Evolutionary conservation across 2,113 vertebrate species (phyloP), one percentile per base, ranked within the genome.

Genomic region (Harpagus bidentatus): DNA sequence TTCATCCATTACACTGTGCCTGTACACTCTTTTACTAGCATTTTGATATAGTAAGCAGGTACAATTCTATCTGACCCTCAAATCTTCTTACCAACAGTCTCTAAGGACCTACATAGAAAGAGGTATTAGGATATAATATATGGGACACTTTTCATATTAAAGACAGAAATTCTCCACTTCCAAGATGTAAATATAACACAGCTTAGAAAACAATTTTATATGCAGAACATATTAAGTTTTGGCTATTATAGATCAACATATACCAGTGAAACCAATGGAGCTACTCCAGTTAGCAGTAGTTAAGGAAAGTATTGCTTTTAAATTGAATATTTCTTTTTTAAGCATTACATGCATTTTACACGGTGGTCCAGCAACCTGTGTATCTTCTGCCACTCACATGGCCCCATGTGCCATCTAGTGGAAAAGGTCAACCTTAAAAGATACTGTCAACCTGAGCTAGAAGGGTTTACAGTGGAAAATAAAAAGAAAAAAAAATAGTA

Each of bases 361-460:
- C 31, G 34, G 48, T 6, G n/a, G 78, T 53, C 47, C 72, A 74
- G 77, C 11, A 80, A 48, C n/a, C 22, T 55, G 48, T 52, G 31
- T 58, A 29, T 79, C 53, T 91, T 58, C 86, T 93, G 93, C 21
- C 61, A 91, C 95, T 93, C 66, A 26, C 32, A 7, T 93, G 66
- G 90, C 90, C 90, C 96, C 87, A 94, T 76, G 87, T 97, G 95
- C 96, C 95, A 96, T 93, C 95, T 96, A 97, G 96, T 96, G 96
- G 95, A 97, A 96, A 96, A 96, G 93, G 95, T 96, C 93, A 96
- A 76, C 36, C 43, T 91, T 85, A 82, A 91, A 93, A 90, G 43
- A 88, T 72, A 42, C 32, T 38, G 56, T 77, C 91, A 93, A 53
- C 66, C 31, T 77, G 56, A 93, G 58, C 36, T 40, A 87, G 18